Percentiles rank a stretch among this genome's conserved stretches.
Evolutionary conservation across 2,113 vertebrate species (phyloP).

Genomic region (Lampris megalopsis): DNA sequence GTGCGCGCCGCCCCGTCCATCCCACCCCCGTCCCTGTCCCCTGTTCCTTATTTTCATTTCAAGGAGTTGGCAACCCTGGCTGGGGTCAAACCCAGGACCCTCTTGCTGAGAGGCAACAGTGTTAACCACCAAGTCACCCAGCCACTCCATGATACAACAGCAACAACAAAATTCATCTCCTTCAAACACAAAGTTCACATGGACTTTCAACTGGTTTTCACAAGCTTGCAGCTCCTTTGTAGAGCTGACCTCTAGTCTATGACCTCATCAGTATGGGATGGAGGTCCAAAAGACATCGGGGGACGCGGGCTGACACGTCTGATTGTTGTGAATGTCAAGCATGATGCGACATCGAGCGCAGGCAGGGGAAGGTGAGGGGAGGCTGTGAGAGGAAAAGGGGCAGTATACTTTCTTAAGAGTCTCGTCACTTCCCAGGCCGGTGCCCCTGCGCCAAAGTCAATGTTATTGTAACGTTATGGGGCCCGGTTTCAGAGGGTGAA

Average conservation of each 20-base stretch:
- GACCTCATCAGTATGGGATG: conserved; percentile 36
- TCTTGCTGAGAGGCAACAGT: no score
- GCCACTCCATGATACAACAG: no score
- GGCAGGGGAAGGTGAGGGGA: conserved; percentile 32
- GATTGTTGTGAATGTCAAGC: conserved; percentile 41
- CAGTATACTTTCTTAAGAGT: conserved; percentile 48
- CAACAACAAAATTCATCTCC: no score
- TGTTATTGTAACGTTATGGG: conserved; percentile 63
- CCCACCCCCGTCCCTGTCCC: not conserved
- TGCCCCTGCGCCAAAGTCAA: conserved; percentile 68
- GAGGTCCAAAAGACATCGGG: not conserved
- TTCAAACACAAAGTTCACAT: no score
- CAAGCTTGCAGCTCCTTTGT: not conserved
- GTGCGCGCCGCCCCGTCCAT: no score
- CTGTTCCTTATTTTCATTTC: no score
- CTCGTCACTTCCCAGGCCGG: conserved; percentile 42
- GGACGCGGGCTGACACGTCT: not conserved
- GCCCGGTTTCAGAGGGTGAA: conserved; percentile 52
- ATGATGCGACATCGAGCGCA: conserved; percentile 30
- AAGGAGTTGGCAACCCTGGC: no score
- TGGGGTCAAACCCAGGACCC: no score
- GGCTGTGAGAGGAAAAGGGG: conserved; percentile 4
- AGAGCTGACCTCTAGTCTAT: conserved; percentile 35
- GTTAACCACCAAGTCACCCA: no score
- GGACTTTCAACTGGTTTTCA: conserved; percentile 2